Conservation (phyloP, 2,797 vertebrate species). For the Sebastes elongatus region DNA sequence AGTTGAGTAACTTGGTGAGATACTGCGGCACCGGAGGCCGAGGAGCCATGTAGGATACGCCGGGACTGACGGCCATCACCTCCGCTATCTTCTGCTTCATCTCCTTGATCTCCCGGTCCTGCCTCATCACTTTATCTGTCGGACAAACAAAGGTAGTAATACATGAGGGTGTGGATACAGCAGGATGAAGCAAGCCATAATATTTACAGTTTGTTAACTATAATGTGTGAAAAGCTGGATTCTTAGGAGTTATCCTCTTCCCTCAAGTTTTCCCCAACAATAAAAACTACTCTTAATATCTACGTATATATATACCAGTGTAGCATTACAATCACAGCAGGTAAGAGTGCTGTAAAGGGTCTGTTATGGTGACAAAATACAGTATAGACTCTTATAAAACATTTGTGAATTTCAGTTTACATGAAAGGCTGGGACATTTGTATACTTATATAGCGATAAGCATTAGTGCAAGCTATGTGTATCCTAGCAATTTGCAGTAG, state of each 20-base stretch:
- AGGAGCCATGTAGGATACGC: constrained; percentile 79
- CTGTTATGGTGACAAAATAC: no score
- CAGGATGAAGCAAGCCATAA: neutral
- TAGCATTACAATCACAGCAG: no score
- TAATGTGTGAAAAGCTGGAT: neutral
- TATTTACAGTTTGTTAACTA: neutral
- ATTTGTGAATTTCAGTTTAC: no score
- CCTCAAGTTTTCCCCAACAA: no score
- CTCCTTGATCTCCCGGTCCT: constrained; percentile 85
- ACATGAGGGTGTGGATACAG: neutral
- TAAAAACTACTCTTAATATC: no score
- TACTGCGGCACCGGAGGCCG: constrained; percentile 83
- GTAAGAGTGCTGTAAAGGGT: no score
- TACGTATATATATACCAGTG: no score
- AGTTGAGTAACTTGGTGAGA: constrained; percentile 86
- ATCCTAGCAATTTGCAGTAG: no score
- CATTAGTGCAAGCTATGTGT: no score
- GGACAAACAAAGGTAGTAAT: neutral
- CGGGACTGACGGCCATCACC: constrained; percentile 87
- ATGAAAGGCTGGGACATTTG: no score
- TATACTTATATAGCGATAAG: no score
- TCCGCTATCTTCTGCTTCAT: constrained; percentile 88
- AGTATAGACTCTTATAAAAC: no score
- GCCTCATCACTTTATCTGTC: constrained; percentile 83
- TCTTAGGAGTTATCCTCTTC: neutral